A percentile compares a stretch with the other conserved stretches of the same genome.
These are phyloP conservation scores for Ramazzottius varieornatus DNA, from an alignment of 2,888 invertebrate species.

Conservation along the genomic window DNA sequence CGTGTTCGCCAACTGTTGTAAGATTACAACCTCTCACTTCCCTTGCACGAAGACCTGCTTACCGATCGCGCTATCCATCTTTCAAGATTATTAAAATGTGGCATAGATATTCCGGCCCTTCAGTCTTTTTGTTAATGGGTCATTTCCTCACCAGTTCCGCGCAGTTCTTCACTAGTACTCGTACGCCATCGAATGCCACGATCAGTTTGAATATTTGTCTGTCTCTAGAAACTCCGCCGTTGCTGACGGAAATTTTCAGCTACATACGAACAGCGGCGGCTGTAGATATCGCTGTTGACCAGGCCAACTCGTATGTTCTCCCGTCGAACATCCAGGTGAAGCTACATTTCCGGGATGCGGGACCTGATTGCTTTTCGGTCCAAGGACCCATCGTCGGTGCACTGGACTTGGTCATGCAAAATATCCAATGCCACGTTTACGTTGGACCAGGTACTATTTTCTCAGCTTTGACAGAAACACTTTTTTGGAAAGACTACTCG, in stretches of 20 bases:
- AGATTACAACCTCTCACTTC: no score
- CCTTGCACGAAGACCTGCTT: no score
- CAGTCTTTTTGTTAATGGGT: no score
- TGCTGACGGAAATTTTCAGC: neutral
- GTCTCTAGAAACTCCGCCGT: neutral
- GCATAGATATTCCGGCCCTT: no score
- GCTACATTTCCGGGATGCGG: neutral
- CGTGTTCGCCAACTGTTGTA: no score
- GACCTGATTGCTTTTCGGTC: neutral
- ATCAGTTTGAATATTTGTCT: neutral
- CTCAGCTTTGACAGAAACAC: no score
- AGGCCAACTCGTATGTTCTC: neutral
- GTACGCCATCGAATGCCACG: no score
- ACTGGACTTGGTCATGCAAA: neutral
- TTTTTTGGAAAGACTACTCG: no score
- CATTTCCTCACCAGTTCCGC: no score
- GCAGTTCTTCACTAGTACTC: no score
- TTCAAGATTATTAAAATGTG: no score
- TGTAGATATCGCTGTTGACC: neutral
- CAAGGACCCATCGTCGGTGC: neutral
- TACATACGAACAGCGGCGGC: neutral
- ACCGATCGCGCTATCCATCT: no score
- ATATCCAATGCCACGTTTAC: neutral
- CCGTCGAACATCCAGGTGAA: neutral
- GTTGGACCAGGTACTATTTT: neutral